Conservation (phyloP, 2,113 vertebrate species). For the Sardina pilchardus region DNA sequence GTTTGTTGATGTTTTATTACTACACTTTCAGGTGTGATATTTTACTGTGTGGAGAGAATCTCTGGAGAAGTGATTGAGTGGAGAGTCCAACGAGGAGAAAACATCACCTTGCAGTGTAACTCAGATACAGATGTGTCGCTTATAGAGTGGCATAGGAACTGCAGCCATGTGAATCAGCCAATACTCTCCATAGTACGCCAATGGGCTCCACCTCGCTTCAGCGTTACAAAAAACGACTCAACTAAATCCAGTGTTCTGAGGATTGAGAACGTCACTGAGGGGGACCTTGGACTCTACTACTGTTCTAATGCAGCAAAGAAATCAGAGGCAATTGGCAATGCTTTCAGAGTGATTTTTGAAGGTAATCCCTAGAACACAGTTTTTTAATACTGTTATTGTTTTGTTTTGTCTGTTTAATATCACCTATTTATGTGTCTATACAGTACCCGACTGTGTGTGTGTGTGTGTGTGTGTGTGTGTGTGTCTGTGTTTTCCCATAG, state of each 20-base stretch:
- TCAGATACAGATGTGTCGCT: neutral
- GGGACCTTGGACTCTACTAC: slow-evolving; percentile 40
- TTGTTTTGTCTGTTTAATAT: too few species aligned
- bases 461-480: neutral
- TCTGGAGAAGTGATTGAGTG: slow-evolving; percentile 36
- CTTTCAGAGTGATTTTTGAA: neutral
- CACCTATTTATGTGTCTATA: neutral
- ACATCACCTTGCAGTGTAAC: slow-evolving; percentile 22
- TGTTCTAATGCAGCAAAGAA: neutral
- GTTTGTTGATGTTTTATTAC: too few species aligned
- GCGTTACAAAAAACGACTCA: neutral
- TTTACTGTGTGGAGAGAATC: neutral
- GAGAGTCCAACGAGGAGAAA: slow-evolving; percentile 38
- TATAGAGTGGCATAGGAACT: slow-evolving; percentile 25
- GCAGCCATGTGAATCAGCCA: slow-evolving; percentile 23
- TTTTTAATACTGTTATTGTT: too few species aligned
- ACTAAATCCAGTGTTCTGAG: slow-evolving; percentile 15
- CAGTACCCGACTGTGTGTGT: neutral
- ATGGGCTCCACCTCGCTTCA: neutral
- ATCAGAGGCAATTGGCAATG: too few species aligned
- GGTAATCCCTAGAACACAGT: neutral
- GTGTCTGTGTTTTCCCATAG: neutral
- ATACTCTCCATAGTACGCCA: neutral
- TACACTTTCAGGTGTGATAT: slow-evolving; percentile 21
- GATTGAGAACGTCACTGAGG: slow-evolving; percentile 45